These are phyloP conservation scores for Steinernema feltiae DNA, from an alignment of 1,140 invertebrate genomes.

Conservation along the genomic window DNA sequence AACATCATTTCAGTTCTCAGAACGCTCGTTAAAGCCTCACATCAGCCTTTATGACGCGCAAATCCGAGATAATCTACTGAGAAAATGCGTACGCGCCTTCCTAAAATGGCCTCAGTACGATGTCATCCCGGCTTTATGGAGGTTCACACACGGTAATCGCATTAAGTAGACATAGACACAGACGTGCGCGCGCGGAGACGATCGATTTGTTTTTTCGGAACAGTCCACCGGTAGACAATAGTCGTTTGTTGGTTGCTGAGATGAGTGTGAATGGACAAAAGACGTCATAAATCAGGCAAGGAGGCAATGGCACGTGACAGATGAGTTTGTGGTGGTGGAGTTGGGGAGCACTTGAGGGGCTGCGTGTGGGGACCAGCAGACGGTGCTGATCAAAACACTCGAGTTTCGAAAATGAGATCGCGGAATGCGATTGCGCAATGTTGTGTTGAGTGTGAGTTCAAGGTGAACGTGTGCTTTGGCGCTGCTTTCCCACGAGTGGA, in stretches of 20 bases:
- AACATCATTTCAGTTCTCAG: too few species aligned
- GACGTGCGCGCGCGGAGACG: neutral
- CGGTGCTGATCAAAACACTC: neutral
- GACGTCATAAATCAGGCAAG: neutral
- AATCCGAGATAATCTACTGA: too few species aligned
- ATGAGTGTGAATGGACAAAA: neutral
- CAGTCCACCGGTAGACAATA: neutral
- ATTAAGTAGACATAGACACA: too few species aligned
- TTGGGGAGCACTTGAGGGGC: neutral
- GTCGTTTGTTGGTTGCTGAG: neutral
- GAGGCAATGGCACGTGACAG: neutral
- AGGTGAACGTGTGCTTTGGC: too few species aligned
- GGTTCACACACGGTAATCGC: too few species aligned
- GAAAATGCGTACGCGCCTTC: too few species aligned
- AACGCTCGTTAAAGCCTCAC: too few species aligned
- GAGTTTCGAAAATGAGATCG: neutral
- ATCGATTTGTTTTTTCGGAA: neutral
- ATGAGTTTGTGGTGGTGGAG: neutral
- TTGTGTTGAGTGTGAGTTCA: neutral
- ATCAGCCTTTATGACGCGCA: too few species aligned
- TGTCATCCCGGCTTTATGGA: too few species aligned
- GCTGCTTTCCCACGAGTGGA: too few species aligned
- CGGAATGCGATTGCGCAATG: neutral
- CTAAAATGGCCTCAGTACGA: too few species aligned
- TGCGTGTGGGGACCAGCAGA: neutral